These are phyloP conservation scores for Aspidiotus destructor DNA, from an alignment of 2,888 invertebrate species.

Conservation along the genomic window DNA sequence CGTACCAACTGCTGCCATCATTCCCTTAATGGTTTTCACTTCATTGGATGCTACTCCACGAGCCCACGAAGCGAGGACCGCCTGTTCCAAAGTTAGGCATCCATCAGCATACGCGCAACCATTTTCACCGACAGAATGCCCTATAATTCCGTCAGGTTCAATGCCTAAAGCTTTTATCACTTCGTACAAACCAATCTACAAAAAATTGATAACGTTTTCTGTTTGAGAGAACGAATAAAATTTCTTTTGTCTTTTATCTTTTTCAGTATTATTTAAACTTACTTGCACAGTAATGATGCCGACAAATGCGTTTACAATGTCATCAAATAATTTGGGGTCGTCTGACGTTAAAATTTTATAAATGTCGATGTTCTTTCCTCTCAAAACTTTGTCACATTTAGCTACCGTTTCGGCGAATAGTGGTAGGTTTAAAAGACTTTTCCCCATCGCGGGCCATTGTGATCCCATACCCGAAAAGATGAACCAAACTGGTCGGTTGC, in stretches of 20 bases:
- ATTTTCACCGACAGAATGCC: constrained; percentile 56
- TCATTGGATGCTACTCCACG: constrained; percentile 46
- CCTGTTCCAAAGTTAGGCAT: constrained; percentile 52
- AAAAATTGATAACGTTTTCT: background rate
- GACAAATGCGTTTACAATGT: constrained; percentile 61
- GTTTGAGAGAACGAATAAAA: no score
- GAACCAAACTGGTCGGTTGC: constrained; percentile 51
- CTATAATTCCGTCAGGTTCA: constrained; percentile 62
- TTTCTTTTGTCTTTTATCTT: no score
- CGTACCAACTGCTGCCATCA: constrained; percentile 49
- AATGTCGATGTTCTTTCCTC: constrained; percentile 55
- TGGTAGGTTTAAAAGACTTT: constrained; percentile 61
- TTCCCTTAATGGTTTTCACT: constrained; percentile 42
- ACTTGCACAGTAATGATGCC: constrained; percentile 59
- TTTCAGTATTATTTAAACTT: constrained; percentile 30
- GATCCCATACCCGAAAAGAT: constrained; percentile 67
- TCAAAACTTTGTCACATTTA: constrained; percentile 53
- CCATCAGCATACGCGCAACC: constrained; percentile 58
- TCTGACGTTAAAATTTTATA: constrained; percentile 52
- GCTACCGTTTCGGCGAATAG: constrained; percentile 62
- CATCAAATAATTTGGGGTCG: constrained; percentile 55
- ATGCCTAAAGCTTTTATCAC: constrained; percentile 52
- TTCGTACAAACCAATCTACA: constrained; percentile 54
- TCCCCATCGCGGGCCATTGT: constrained; percentile 77
- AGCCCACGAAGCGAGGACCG: constrained; percentile 52